Evolutionary conservation across 1,140 invertebrate species (phyloP).

Genomic region (Lepidurus arcticus): DNA sequence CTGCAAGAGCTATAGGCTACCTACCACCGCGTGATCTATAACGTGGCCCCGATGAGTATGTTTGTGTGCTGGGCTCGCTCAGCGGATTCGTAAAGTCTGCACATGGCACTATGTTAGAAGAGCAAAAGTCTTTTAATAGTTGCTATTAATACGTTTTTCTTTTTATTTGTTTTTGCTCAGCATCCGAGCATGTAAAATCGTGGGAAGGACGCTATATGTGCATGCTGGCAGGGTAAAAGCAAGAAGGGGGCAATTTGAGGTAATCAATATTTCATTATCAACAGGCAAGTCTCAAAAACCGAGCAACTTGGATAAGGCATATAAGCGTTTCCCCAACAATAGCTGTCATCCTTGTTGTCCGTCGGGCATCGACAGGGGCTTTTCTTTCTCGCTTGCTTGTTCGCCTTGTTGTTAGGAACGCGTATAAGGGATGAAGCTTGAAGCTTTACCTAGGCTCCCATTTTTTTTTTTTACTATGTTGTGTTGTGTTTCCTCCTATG

Average conservation of each 20-base stretch:
- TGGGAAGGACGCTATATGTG: neutral
- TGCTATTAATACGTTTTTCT: neutral
- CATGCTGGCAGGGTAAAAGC: neutral
- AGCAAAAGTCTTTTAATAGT: no score
- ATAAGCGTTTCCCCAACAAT: neutral
- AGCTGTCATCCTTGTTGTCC: neutral
- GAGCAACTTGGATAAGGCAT: neutral
- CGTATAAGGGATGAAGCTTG: no score
- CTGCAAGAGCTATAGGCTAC: neutral
- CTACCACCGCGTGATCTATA: neutral
- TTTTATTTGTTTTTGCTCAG: neutral
- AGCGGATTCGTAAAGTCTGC: neutral
- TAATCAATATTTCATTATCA: conserved; percentile 16
- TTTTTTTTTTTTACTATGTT: neutral
- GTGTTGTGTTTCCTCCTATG: neutral
- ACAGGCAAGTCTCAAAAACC: neutral
- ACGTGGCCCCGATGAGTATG: neutral
- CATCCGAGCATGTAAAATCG: neutral
- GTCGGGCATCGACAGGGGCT: neutral
- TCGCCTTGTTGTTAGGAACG: neutral
- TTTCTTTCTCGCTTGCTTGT: neutral
- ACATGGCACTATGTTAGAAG: no score
- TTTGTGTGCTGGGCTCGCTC: no score
- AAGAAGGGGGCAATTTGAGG: neutral
- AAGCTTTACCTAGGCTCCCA: no score